These are phyloP conservation scores for Mormyrus lacerda DNA, from an alignment of 2,113 vertebrate genomes.

Conservation along the genomic window DNA sequence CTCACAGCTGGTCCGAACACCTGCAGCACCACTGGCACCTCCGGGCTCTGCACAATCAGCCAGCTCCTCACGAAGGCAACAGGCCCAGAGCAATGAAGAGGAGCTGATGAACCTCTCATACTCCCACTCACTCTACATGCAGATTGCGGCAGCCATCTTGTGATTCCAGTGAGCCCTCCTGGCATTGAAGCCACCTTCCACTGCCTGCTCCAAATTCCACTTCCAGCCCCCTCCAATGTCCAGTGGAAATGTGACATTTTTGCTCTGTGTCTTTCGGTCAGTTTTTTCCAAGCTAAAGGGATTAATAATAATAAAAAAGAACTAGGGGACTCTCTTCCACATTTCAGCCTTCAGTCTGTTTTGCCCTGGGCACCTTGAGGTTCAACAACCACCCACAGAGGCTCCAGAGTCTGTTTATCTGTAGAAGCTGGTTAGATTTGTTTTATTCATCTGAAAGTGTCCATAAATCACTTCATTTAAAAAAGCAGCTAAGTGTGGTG, in stretches of 20 bases:
- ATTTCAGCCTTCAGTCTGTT: not conserved
- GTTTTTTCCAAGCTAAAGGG: not conserved
- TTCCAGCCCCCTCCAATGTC: not conserved
- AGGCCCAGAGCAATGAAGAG: not conserved
- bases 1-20: not conserved
- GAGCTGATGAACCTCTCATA: not conserved
- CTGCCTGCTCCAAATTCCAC: not conserved
- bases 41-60: not conserved
- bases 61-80: not conserved
- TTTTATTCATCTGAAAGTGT: not conserved
- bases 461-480: not conserved
- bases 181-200: not conserved
- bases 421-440: not conserved
- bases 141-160: not conserved
- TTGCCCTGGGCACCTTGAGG: not conserved
- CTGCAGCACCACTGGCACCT: not conserved
- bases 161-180: not conserved
- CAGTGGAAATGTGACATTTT: not conserved
- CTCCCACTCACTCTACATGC: no score
- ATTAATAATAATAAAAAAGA: not conserved
- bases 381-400: not conserved
- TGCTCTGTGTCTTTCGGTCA: not conserved
- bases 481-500: not conserved
- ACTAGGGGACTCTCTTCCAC: not conserved
- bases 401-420: not conserved